Evolutionary conservation across 2,797 vertebrate genomes (phyloP).

Genomic region (Mormyrus proboscirostris): DNA sequence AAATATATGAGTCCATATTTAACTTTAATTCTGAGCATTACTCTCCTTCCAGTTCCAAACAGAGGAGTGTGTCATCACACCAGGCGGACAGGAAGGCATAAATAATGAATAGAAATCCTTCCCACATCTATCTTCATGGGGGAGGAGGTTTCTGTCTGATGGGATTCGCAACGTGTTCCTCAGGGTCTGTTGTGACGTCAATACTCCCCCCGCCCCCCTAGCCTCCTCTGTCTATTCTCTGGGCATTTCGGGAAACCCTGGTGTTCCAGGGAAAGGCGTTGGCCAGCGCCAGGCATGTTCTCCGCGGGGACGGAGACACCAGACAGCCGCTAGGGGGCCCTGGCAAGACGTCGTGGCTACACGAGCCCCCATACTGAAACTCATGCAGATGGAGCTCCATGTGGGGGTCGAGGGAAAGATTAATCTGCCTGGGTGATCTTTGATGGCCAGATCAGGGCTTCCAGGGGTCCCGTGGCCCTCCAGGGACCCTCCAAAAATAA

Average conservation of each 20-base stretch:
- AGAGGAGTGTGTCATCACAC: neutral
- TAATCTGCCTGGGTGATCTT: constrained; percentile 29
- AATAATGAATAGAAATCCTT: constrained; percentile 31
- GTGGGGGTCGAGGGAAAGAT: neutral
- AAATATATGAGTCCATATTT: neutral
- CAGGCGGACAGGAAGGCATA: constrained; percentile 31
- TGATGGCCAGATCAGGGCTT: constrained; percentile 14
- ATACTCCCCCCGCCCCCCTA: constrained; percentile 32
- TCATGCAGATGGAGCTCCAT: constrained; percentile 13
- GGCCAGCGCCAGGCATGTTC: neutral
- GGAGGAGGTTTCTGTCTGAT: constrained; percentile 29
- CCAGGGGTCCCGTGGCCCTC: neutral
- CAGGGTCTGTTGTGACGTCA: constrained; percentile 51
- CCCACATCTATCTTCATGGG: constrained; percentile 54
- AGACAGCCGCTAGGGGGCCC: neutral
- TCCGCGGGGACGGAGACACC: neutral
- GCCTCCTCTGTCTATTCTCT: constrained; percentile 13
- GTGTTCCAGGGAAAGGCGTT: constrained; percentile 43
- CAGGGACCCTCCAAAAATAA: neutral
- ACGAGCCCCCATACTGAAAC: neutral
- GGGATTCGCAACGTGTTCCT: constrained; percentile 1
- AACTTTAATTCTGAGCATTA: neutral
- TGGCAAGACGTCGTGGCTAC: neutral
- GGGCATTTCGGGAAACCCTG: constrained; percentile 52
- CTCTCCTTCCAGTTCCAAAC: neutral